Percentiles rank a stretch among this genome's conserved stretches.
phyloP scores from a whole-genome alignment of 2,113 vertebrate species.

The Oryzias javanicus region DNA sequence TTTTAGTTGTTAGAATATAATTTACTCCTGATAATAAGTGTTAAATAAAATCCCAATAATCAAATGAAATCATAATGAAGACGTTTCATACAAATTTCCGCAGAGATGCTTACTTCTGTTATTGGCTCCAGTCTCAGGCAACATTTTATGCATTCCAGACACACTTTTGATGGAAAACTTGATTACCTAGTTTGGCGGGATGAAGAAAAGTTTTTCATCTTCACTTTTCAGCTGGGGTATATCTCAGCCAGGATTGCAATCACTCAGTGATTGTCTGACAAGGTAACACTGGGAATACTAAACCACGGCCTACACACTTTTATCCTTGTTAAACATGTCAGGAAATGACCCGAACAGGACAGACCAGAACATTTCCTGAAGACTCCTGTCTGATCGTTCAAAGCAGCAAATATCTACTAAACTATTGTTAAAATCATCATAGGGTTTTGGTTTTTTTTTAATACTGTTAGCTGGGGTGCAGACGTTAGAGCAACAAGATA shows the following conservation, averaged over 20 bases:
- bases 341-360: constrained; percentile 2
- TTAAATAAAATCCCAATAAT: too few relatives aligned
- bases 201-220: constrained; percentile 18
- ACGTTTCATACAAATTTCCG: too few relatives aligned
- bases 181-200: constrained; percentile 11
- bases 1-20: too few relatives aligned
- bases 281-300: constrained; percentile 19
- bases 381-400: constrained; percentile 21
- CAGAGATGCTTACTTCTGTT: not conserved
- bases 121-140: not conserved
- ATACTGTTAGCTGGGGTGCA: too few relatives aligned
- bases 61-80: too few relatives aligned
- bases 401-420: constrained; percentile 4
- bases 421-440: constrained; percentile 3
- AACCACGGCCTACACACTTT: constrained; percentile 10
- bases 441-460: not conserved
- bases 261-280: constrained; percentile 24
- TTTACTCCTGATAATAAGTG: too few relatives aligned
- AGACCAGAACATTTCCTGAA: constrained; percentile 13
- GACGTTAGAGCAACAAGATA: too few relatives aligned
- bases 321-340: constrained; percentile 11
- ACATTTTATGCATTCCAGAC: not conserved
- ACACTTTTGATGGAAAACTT: constrained; percentile 22
- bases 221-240: constrained; percentile 7
- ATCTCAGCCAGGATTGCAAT: constrained; percentile 21